Conservation (phyloP, 2,113 vertebrate genomes). For the Pholis gunnellus region DNA sequence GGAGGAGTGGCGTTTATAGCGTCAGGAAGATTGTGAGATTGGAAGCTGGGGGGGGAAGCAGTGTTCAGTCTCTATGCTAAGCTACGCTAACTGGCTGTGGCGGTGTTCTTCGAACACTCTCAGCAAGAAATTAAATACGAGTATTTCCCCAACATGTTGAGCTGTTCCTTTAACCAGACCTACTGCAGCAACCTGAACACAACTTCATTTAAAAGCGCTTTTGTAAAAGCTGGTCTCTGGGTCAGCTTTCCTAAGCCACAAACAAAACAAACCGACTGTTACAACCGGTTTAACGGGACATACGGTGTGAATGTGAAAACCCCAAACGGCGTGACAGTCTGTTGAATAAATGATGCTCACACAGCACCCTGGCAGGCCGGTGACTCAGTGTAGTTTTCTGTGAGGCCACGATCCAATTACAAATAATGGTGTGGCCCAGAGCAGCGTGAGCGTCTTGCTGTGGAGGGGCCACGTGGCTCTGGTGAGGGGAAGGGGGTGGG, state of each 20-base stretch:
- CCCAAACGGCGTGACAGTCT: not conserved
- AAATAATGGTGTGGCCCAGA: not conserved
- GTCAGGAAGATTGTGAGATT: not conserved
- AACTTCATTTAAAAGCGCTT: not conserved
- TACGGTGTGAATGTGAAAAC: not conserved
- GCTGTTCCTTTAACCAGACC: not conserved
- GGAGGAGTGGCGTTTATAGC: not conserved
- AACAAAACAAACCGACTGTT: not conserved
- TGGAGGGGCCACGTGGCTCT: constrained; percentile 83
- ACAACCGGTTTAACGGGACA: not conserved
- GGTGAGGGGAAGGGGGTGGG: constrained; percentile 29
- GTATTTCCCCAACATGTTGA: not conserved
- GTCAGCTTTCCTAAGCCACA: not conserved
- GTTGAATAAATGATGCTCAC: not conserved
- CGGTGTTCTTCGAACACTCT: not conserved
- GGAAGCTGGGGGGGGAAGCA: too few species aligned
- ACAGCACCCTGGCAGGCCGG: not conserved
- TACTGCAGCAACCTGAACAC: not conserved
- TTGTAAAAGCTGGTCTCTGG: not conserved
- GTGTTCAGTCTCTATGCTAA: too few species aligned
- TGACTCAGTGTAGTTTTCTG: constrained; percentile 5
- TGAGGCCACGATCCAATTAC: constrained; percentile 5
- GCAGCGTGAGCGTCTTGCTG: constrained; percentile 75
- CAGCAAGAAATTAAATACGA: too few species aligned
- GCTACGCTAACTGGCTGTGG: too few species aligned